Percentiles rank a stretch among this genome's conserved stretches.
Conservation (phyloP, 2,888 invertebrate genomes). For the Patella ulyssiponensis region DNA sequence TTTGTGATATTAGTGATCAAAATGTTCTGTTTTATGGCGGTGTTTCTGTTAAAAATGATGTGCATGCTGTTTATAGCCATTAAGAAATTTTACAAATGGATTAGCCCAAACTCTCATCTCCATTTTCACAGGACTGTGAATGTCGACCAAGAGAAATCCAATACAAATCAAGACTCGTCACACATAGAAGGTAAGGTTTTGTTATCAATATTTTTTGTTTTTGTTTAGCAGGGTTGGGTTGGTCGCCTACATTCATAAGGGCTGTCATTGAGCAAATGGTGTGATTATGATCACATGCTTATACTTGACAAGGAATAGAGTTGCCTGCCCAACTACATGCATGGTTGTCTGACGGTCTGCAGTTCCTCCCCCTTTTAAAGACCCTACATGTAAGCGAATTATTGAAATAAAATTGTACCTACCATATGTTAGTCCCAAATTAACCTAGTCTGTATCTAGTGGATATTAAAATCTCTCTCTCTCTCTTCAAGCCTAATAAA, state of each 20-base stretch:
- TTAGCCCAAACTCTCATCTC: constrained; percentile 17
- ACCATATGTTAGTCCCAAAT: no score
- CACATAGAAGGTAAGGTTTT: constrained; percentile 65
- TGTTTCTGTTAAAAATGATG: constrained; percentile 14
- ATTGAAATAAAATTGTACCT: no score
- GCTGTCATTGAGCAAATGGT: no score
- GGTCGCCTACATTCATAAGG: not conserved
- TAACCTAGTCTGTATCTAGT: no score
- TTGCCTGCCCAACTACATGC: no score
- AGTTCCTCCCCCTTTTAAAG: no score
- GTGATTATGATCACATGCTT: no score
- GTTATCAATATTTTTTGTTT: not conserved
- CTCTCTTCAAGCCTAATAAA: no score
- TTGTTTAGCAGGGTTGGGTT: not conserved
- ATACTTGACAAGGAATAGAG: no score
- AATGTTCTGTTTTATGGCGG: constrained; percentile 13
- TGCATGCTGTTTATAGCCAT: not conserved
- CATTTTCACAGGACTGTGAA: constrained; percentile 59
- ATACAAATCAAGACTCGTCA: constrained; percentile 63
- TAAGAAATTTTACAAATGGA: not conserved
- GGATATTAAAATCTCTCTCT: no score
- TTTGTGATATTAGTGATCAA: constrained; percentile 11
- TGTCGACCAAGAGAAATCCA: constrained; percentile 60
- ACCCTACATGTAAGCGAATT: no score
- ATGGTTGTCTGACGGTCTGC: no score